A percentile compares a stretch with the other conserved stretches of the same genome.
phyloP scores from a whole-genome alignment of 2,113 vertebrate genomes.

The Toxotes chatareus region DNA sequence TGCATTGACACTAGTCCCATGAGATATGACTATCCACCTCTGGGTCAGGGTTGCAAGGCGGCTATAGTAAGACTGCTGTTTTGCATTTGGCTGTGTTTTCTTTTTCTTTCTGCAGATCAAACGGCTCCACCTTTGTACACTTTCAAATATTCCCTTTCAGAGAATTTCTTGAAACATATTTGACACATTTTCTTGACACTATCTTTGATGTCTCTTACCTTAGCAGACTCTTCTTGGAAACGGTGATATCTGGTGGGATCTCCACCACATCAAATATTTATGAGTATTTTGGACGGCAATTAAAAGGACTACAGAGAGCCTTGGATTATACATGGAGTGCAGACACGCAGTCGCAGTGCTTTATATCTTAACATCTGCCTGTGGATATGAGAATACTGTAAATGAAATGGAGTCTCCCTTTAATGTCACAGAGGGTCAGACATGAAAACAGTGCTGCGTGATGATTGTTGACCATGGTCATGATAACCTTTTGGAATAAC shows the following conservation, averaged over 20 bases:
- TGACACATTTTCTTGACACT: conserved; percentile 68
- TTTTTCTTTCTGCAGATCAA: conserved; percentile 46
- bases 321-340: conserved; percentile 28
- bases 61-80: conserved; percentile 9
- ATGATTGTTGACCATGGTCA: background rate
- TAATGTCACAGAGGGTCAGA: conserved; percentile 4
- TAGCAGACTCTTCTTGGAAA: conserved; percentile 52
- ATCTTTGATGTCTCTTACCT: conserved; percentile 71
- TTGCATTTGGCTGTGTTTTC: conserved; percentile 26
- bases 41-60: conserved; percentile 51
- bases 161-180: conserved; percentile 53
- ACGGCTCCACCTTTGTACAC: conserved; percentile 55
- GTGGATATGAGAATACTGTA: conserved; percentile 27
- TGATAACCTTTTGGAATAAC: background rate
- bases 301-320: conserved; percentile 58
- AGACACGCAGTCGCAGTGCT: conserved; percentile 7
- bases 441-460: background rate
- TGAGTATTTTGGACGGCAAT: conserved; percentile 69
- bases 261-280: conserved; percentile 69
- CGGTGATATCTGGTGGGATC: conserved; percentile 58
- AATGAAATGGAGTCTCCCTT: conserved; percentile 19
- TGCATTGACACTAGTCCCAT: conserved; percentile 63
- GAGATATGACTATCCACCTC: conserved; percentile 61
- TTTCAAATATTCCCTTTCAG: conserved; percentile 70
- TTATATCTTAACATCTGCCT: conserved; percentile 40